These are phyloP conservation scores for Pangasius sanitwongsei DNA, from an alignment of 2,797 vertebrate genomes.

Conservation along the genomic window DNA sequence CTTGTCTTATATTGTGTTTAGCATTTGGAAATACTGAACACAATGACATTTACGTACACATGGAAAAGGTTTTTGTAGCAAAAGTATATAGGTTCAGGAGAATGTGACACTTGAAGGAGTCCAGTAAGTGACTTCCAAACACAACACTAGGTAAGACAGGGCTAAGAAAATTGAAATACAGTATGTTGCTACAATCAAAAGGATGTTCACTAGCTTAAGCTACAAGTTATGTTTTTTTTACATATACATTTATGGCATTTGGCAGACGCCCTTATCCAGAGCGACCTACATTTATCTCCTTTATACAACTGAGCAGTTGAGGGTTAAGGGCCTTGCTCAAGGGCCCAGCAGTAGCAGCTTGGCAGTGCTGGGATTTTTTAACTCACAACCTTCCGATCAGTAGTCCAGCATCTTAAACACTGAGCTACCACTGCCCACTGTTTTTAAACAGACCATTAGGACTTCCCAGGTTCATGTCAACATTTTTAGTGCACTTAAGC, in stretches of 20 bases:
- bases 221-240: no score
- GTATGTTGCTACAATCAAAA: neutral
- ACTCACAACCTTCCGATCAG: no score
- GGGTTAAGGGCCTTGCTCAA: no score
- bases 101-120: neutral
- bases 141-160: neutral
- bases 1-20: neutral
- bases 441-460: neutral
- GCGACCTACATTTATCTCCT: no score
- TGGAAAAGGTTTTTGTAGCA: neutral
- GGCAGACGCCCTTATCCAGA: no score
- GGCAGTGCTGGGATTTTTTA: no score
- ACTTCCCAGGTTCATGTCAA: neutral
- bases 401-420: no score
- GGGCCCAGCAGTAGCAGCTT: no score
- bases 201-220: neutral
- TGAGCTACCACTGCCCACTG: no score
- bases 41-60: neutral
- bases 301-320: no score
- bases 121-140: neutral
- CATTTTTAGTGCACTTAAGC: neutral
- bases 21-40: neutral
- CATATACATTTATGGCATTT: no score
- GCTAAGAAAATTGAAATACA: neutral
- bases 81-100: neutral